Conservation (phyloP, 2,888 invertebrate species). For the Nudaria mundana region DNA sequence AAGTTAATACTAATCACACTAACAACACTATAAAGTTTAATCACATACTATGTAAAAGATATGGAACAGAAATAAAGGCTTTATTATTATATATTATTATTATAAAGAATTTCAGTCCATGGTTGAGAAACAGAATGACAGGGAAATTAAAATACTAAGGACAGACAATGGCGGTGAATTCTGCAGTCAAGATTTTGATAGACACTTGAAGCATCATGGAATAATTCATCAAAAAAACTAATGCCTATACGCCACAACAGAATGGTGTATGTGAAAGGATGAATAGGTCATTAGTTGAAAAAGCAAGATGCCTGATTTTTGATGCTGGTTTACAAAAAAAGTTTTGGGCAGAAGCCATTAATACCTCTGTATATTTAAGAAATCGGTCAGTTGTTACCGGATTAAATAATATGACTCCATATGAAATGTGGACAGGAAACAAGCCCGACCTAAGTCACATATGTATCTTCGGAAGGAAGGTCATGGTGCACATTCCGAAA, state of each 20-base stretch:
- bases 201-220: background rate
- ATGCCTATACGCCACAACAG: conserved; percentile 14
- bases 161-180: background rate
- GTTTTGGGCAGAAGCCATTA: too few species aligned
- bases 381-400: background rate
- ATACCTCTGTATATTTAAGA: background rate
- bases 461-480: background rate
- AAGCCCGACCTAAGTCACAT: conserved; percentile 4
- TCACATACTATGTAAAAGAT: too few species aligned
- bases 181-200: background rate
- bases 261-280: conserved; percentile 14
- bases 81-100: too few species aligned
- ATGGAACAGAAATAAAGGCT: too few species aligned
- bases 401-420: background rate
- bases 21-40: too few species aligned
- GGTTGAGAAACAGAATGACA: too few species aligned
- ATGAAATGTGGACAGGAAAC: background rate
- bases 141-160: too few species aligned
- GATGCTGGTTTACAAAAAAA: conserved; percentile 4
- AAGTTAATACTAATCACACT: too few species aligned
- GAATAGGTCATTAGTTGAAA: conserved; percentile 12
- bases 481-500: too few species aligned
- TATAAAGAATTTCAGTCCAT: too few species aligned
- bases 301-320: conserved; percentile 10
- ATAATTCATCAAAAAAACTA: conserved; percentile 4